Base-by-base conservation (phyloP, 1,140 invertebrate genomes). In the Brachionus angularis region DNA sequence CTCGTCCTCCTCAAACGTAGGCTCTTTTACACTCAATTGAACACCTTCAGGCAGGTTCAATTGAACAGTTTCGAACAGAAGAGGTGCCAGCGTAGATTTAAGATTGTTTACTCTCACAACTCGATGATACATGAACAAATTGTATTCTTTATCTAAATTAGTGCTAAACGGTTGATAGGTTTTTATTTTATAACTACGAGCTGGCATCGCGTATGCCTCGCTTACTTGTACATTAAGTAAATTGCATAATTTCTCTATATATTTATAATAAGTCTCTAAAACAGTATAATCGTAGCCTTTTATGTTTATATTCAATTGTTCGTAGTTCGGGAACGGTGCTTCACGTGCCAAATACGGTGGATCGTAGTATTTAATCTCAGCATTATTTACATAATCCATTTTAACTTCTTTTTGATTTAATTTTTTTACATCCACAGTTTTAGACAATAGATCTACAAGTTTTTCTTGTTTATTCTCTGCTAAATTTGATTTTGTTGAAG, bases 1-100 rank as follows among this genome's bases (percentile, higher is more conserved):
- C 23, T 74, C 71, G 14, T 76, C 76, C 33, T 76, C 76, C 5
- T 74, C 74, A 21, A 44, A 18, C 27, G 71, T 67, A 42, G 75
- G 74, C 71, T 27, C 25, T 31, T 44, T 23, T 36, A 71, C 34
- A 46, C 29, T 42, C 16, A 71, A 16, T 34, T 71, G 44, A 34
- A 71, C 70, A 33, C 70, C 70, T 25, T 55, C 52, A 21, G 70
- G 70, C n/a, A 71, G 14, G 58, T 71, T 71, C 18, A 70, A 23
- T 21, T 50, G 67, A 3, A 70, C 27, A 18, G 46, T 42, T 53
- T 70, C 67, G 46, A 70, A 70, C 18, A 70, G 18, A 2, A 70
- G 31, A 16, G 67, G 67, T 5, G 67, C 67, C 10, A 39, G 16
- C 1, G 67, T 70, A 27, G 67, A 42, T 53, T 70, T 70, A 27